These are phyloP conservation scores for Columba guinea DNA, from an alignment of 2,797 vertebrate genomes.

Conservation along the genomic window DNA sequence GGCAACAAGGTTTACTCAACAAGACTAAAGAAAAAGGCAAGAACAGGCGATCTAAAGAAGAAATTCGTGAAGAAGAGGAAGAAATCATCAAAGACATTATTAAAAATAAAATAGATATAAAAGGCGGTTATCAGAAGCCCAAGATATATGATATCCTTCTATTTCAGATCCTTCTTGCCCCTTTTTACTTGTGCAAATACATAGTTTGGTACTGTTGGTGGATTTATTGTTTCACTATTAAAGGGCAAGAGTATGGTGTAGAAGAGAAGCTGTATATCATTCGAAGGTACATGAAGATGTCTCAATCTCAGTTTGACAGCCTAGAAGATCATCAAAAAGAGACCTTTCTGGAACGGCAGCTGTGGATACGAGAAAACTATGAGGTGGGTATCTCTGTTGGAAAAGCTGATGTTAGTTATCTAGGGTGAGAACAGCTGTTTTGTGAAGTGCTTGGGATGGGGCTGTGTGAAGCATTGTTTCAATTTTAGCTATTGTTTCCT, in stretches of 20 bases:
- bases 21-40: constrained; percentile 93
- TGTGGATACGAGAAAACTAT: constrained; percentile 93
- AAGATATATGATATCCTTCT: constrained; percentile 91
- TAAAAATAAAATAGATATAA: constrained; percentile 97
- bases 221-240: constrained; percentile 91
- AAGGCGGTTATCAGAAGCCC: constrained; percentile 97
- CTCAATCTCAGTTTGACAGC: constrained; percentile 93
- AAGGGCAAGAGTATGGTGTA: constrained; percentile 89
- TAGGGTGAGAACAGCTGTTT: background rate
- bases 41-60: constrained; percentile 92
- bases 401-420: background rate
- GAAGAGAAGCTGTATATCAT: constrained; percentile 93
- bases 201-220: constrained; percentile 87
- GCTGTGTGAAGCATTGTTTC: background rate
- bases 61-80: constrained; percentile 94
- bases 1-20: constrained; percentile 91
- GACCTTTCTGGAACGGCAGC: constrained; percentile 85
- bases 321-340: constrained; percentile 86
- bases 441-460: background rate
- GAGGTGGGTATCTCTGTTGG: constrained; percentile 79
- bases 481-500: background rate
- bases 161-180: constrained; percentile 89
- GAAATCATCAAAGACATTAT: constrained; percentile 96
- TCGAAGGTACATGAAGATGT: constrained; percentile 93
- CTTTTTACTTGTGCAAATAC: constrained; percentile 87